Base-by-base conservation (phyloP, 1,140 invertebrate genomes). In the Pseudomyrmex pallidus region DNA sequence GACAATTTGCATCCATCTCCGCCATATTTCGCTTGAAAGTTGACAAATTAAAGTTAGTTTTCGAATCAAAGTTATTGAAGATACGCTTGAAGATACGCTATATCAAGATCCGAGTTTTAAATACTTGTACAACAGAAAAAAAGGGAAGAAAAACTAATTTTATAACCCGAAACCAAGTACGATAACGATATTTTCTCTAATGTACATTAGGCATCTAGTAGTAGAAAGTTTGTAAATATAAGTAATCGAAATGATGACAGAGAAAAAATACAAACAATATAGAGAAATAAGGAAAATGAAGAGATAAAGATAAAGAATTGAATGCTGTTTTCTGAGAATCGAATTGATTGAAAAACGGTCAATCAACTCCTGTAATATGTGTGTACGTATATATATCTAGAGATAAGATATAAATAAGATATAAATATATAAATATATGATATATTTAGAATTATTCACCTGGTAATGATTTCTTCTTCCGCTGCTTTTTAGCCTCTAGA, bases 401-500 rank as follows among this genome's bases (percentile, higher is more conserved):
- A 67, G 77, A 72, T 35, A 35, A 35, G 35, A 35, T 35, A 87
- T 85, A 64, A 62, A 84, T 35, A 25, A 25, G 25, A 86, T 73
- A 72, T 76, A 25, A 25, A 85, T 63, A 76, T 20, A 85, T 62
- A 87, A 56, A 84, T 59, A 78, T 57, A 77, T 87, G 87, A 90
- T 91, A 90, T 91, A 92, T 89, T 94, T 89, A 92, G 89, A 92
- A 90, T 91, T 91, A 94, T 92, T 97, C 97, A 97, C 97, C 97
- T 96, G 97, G 95, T 95, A 97, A 94, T 94, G 97, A 97, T 96
- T 97, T 97, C 95, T 97, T 97, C 95, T 97, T 97, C 95, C 96
- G 96, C 95, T 97, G 96, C 96, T 98, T 98, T 97, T 98, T 98
- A 96, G 97, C 97, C 96, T 98, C 97, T 98, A 96, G 93, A 95